Evolutionary conservation across 2,797 vertebrate species (phyloP).

Genomic region (Chrysocyon brachyurus): DNA sequence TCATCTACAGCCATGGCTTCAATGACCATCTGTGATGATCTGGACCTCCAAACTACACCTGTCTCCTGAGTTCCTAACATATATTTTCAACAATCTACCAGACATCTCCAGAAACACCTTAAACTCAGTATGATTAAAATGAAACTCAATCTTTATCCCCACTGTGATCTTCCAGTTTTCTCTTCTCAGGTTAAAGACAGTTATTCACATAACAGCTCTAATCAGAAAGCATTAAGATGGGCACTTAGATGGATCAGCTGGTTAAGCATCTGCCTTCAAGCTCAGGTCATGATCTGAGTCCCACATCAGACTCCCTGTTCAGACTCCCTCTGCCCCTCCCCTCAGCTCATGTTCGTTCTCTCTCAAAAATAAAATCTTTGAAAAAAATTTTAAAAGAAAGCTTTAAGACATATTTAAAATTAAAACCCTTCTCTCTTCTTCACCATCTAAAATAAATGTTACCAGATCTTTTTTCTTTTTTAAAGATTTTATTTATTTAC

Average conservation of each 20-base stretch:
- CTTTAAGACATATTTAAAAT: background rate
- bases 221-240: background rate
- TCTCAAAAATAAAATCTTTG: too few relatives aligned
- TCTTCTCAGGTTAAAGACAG: conserved; percentile 13
- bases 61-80: conserved; percentile 17
- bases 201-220: background rate
- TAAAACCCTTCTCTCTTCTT: background rate
- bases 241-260: too few relatives aligned
- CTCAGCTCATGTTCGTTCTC: too few relatives aligned
- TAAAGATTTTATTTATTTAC: too few relatives aligned
- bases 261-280: too few relatives aligned
- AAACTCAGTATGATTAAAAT: conserved; percentile 39
- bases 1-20: conserved; percentile 15
- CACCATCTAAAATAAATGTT: conserved; percentile 26
- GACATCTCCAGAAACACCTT: background rate
- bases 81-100: conserved; percentile 38
- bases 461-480: background rate
- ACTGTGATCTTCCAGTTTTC: conserved; percentile 32
- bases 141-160: conserved; percentile 13
- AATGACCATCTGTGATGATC: background rate
- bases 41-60: background rate
- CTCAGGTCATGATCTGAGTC: too few relatives aligned
- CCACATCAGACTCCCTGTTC: too few relatives aligned
- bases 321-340: too few relatives aligned
- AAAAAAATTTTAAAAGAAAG: background rate